Percentiles rank a stretch among this genome's conserved stretches.
phyloP scores from a whole-genome alignment of 2,888 invertebrate genomes.

The Callyntrura guangdongensis region DNA sequence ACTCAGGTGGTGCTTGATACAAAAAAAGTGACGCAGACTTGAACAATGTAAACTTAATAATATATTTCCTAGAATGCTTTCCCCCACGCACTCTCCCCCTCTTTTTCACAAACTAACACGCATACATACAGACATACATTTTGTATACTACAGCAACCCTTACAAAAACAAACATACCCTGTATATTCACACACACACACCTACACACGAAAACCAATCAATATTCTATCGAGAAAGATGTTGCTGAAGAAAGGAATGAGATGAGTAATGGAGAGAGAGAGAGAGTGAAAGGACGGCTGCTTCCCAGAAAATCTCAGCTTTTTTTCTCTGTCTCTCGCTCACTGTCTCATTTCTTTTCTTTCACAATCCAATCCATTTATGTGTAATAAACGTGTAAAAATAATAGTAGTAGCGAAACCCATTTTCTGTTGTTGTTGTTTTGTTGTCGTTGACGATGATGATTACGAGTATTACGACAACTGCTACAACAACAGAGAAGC shows the following conservation, averaged over 20 bases:
- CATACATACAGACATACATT: neutral
- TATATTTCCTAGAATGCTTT: constrained; percentile 67
- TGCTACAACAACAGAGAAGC: neutral
- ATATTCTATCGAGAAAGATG: constrained; percentile 54
- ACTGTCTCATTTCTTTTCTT: neutral
- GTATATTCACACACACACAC: neutral
- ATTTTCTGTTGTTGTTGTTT: too few relatives aligned
- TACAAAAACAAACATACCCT: neutral
- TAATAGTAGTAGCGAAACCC: too few relatives aligned
- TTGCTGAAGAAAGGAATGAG: constrained; percentile 6
- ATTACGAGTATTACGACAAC: neutral
- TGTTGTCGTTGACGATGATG: too few relatives aligned
- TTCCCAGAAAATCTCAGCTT: neutral
- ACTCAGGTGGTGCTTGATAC: constrained; percentile 81
- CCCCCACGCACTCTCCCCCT: constrained; percentile 5
- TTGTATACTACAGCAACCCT: neutral
- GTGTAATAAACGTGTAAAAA: neutral
- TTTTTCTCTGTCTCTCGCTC: constrained; percentile 13
- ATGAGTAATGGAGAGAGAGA: neutral
- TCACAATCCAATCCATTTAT: neutral
- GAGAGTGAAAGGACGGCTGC: neutral
- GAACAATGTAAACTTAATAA: constrained; percentile 59
- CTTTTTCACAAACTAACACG: neutral
- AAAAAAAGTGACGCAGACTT: constrained; percentile 66
- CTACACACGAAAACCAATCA: constrained; percentile 20